Percentiles rank a stretch among this genome's conserved stretches.
Conservation (phyloP, 1,140 invertebrate species). For the Himalopsyche phryganea region DNA sequence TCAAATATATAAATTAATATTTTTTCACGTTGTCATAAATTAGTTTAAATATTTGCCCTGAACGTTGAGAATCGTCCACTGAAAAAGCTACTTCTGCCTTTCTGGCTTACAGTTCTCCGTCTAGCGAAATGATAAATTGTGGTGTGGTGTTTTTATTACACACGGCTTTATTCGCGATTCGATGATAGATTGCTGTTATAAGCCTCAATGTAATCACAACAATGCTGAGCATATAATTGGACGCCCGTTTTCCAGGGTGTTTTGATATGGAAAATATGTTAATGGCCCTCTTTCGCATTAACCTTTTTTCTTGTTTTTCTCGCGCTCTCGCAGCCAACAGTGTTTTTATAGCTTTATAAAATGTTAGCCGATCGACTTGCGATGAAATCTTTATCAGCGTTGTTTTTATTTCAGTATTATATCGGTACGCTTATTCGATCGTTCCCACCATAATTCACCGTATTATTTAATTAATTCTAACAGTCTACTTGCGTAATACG, state of each 20-base stretch:
- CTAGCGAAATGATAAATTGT: neutral
- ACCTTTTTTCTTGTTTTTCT: conserved; percentile 1
- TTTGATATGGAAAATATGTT: neutral
- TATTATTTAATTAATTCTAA: too few species aligned
- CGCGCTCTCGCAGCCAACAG: neutral
- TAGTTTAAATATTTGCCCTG: too few species aligned
- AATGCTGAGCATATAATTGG: neutral
- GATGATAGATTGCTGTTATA: too few species aligned
- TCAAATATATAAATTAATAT: too few species aligned
- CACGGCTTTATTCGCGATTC: neutral
- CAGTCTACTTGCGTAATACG: too few species aligned
- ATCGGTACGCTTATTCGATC: too few species aligned
- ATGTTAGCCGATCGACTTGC: too few species aligned
- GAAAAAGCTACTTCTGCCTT: neutral
- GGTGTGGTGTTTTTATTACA: conserved; percentile 1
- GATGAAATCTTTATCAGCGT: too few species aligned
- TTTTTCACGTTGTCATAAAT: too few species aligned
- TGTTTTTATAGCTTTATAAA: neutral
- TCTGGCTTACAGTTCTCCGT: neutral
- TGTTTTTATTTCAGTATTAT: neutral
- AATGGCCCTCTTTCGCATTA: neutral
- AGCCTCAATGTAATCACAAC: too few species aligned
- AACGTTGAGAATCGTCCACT: too few species aligned
- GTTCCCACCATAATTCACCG: too few species aligned
- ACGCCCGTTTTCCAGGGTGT: neutral